Evolutionary conservation across 1,140 invertebrate genomes (phyloP).

Genomic region (Drosophila arawakana): DNA sequence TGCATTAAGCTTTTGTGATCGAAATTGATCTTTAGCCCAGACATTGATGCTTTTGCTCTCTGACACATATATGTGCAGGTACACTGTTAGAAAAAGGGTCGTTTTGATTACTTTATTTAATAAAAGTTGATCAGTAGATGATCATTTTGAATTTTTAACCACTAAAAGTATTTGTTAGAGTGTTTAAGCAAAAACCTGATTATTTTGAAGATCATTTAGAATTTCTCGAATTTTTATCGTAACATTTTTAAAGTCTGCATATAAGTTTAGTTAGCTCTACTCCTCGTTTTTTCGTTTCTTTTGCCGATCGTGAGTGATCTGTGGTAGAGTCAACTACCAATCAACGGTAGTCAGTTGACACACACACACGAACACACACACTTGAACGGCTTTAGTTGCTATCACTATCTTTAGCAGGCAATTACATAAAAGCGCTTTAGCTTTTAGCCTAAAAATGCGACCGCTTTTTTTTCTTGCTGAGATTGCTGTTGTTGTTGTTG

Average conservation of each 20-base stretch:
- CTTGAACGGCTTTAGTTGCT: slow-evolving; percentile 5
- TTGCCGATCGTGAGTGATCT: slow-evolving; percentile 33
- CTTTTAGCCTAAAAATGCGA: slow-evolving; percentile 68
- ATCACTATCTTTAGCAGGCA: slow-evolving; percentile 65
- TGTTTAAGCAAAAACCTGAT: no score
- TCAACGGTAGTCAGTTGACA: slow-evolving; percentile 30
- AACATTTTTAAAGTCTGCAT: slow-evolving; percentile 2
- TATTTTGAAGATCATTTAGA: neutral
- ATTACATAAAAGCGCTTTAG: slow-evolving; percentile 78
- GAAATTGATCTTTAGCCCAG: slow-evolving; percentile 30
- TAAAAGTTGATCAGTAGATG: no score
- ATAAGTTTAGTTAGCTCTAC: neutral
- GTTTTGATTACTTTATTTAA: no score
- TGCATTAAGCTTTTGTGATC: slow-evolving; percentile 16
- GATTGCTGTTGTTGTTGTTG: slow-evolving; percentile 23
- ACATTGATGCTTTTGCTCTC: slow-evolving; percentile 24
- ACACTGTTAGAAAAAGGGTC: no score
- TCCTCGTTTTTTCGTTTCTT: neutral
- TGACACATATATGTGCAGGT: neutral
- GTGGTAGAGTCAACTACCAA: slow-evolving; percentile 7
- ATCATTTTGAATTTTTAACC: no score
- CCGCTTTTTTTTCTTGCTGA: slow-evolving; percentile 16
- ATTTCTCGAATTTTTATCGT: slow-evolving; percentile 12
- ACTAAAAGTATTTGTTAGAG: neutral
- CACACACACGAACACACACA: slow-evolving; percentile 27